Conservation (phyloP, 2,113 vertebrate genomes). For the Amphilophus citrinellus region DNA sequence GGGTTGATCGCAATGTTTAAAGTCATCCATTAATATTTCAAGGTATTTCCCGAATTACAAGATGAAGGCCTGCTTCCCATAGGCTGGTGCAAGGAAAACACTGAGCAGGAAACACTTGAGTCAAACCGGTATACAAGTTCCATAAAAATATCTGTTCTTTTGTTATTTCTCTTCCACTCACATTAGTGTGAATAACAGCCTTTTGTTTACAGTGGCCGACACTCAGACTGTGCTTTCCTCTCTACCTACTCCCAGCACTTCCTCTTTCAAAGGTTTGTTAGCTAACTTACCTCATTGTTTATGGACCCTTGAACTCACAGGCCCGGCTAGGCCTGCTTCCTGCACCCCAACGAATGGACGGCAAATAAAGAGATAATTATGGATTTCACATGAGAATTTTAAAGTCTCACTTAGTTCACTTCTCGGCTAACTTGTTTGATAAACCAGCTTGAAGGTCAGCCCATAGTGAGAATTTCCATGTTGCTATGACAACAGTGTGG, state of each 20-base stretch:
- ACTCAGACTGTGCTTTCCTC: constrained; percentile 51
- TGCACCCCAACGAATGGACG: constrained; percentile 41
- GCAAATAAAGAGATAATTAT: constrained; percentile 61
- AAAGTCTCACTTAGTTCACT: constrained; percentile 36
- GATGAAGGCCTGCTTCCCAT: neutral
- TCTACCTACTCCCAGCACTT: constrained; percentile 63
- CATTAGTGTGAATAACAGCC: constrained; percentile 63
- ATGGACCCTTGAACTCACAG: constrained; percentile 48
- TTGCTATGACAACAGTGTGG: constrained; percentile 58
- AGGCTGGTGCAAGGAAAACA: neutral
- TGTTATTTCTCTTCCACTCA: constrained; percentile 61
- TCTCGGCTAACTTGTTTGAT: constrained; percentile 25
- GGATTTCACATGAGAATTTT: constrained; percentile 39
- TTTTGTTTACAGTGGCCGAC: constrained; percentile 63
- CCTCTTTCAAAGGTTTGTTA: constrained; percentile 62
- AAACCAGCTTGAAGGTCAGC: constrained; percentile 52
- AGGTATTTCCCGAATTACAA: constrained; percentile 5
- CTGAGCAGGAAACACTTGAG: constrained; percentile 49
- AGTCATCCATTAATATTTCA: neutral
- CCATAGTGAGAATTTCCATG: constrained; percentile 44
- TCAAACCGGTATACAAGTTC: constrained; percentile 16
- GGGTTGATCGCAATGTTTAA: neutral
- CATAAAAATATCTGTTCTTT: constrained; percentile 59
- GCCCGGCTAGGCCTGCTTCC: constrained; percentile 57
- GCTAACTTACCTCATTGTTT: constrained; percentile 72